A percentile compares a stretch with the other conserved stretches of the same genome.
Conservation (phyloP, 2,113 vertebrate genomes). For the Geothlypis trichas region DNA sequence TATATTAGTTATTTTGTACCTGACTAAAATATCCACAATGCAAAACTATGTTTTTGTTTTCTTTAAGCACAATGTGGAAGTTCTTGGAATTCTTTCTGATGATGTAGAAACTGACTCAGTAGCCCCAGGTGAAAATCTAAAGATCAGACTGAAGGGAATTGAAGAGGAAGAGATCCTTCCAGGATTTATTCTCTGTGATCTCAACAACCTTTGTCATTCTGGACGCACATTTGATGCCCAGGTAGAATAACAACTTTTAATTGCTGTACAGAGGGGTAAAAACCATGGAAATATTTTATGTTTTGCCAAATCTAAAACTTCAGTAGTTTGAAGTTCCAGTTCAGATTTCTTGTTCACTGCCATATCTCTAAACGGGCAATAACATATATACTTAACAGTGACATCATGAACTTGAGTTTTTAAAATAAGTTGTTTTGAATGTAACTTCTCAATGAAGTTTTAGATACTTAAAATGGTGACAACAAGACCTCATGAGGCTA, state of each 20-base stretch:
- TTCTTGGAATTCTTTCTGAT: conserved; percentile 95
- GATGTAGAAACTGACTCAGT: conserved; percentile 98
- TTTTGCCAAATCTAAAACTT: background rate
- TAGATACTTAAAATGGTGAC: background rate
- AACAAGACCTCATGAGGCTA: background rate
- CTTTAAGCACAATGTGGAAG: conserved; percentile 95
- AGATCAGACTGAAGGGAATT: conserved; percentile 96
- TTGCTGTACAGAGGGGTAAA: background rate
- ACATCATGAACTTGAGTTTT: background rate
- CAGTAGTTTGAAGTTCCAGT: background rate
- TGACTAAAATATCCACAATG: background rate
- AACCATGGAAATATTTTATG: background rate
- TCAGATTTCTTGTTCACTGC: background rate
- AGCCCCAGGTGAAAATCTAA: conserved; percentile 93
- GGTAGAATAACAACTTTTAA: conserved; percentile 68
- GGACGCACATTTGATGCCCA: conserved; percentile 98
- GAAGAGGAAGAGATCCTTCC: conserved; percentile 99
- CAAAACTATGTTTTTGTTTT: background rate
- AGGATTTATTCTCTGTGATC: conserved; percentile 97
- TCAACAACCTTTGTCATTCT: conserved; percentile 97
- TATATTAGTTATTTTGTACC: background rate
- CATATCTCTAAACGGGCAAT: background rate
- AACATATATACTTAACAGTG: background rate
- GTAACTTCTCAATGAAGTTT: background rate
- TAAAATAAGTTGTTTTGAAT: background rate